A percentile compares a stretch with the other conserved stretches of the same genome.
These are phyloP conservation scores for Anoplius nigerrimus DNA, from an alignment of 2,888 invertebrate species.

Conservation along the genomic window DNA sequence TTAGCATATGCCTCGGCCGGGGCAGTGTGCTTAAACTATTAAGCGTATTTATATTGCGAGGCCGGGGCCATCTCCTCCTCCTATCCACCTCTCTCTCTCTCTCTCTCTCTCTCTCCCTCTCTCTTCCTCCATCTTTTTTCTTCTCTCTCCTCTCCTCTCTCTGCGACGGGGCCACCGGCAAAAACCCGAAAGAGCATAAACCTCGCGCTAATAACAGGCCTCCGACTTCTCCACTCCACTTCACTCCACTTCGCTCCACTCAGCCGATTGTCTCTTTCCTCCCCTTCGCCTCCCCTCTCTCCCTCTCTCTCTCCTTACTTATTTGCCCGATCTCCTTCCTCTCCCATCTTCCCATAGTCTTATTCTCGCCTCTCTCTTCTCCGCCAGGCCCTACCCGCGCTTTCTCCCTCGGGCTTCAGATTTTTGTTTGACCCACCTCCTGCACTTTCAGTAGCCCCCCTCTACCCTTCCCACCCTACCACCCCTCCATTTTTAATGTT, in stretches of 20 bases:
- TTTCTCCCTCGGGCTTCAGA: conserved; percentile 15
- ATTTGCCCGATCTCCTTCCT: not conserved
- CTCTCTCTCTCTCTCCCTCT: conserved; percentile 15
- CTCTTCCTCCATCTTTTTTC: conserved; percentile 17
- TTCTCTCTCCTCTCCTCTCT: conserved; percentile 7
- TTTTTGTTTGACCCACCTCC: conserved; percentile 23
- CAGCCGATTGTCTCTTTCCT: conserved; percentile 37
- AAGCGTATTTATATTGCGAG: conserved; percentile 74
- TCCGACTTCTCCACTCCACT: conserved; percentile 67
- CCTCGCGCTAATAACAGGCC: conserved; percentile 74
- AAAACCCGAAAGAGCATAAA: conserved; percentile 74
- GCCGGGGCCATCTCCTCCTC: conserved; percentile 65
- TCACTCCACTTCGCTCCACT: conserved; percentile 61
- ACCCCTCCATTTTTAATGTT: conserved; percentile 51
- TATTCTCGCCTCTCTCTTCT: conserved; percentile 4
- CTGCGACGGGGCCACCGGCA: conserved; percentile 65
- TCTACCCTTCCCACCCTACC: conserved; percentile 6
- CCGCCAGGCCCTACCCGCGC: not conserved
- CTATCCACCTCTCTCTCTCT: too few species aligned
- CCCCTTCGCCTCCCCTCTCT: conserved; percentile 24
- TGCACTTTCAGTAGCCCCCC: conserved; percentile 10
- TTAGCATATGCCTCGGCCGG: conserved; percentile 69
- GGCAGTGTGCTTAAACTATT: conserved; percentile 74
- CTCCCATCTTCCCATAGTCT: conserved; percentile 1
- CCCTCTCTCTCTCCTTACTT: conserved; percentile 9